Base-by-base conservation (phyloP, 2,888 invertebrate genomes). In the Anaspis maculata region DNA sequence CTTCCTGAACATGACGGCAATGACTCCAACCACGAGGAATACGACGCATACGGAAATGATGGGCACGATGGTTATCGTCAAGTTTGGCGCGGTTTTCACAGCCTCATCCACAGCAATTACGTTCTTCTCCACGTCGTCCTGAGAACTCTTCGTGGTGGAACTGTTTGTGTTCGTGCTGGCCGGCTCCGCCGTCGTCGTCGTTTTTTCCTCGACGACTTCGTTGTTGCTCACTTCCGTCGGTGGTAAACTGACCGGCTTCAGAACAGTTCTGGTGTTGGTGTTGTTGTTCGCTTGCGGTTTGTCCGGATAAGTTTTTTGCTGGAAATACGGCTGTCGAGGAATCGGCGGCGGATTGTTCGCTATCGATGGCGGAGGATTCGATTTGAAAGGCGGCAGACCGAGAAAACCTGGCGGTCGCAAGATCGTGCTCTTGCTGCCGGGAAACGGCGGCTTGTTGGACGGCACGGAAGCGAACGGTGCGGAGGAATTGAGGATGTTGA, bases 1-100 rank as follows among this genome's bases (percentile, higher is more conserved):
- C 55, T 76, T 80, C 48, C 83, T 77, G 45, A 83, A 78, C 34
- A 84, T 73, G 49, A 83, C 73, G 10, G 78, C 73, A 2, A 81
- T 74, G 25, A 74, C 71, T 12, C 77, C 79, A 3, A 80, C 76
- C 12, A 79, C 74, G 3, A 82, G 62, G 37, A 86, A 76, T 27
- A 88, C 68, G 3, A 73, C 78, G 48, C 77, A 77, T 27, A 85
- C 75, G 6, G 80, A 78, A 13, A 80, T 69, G 28, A 86, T 67
- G 2, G 86, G 83, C 48, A 86, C 74, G 28, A 86, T 66, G 25
- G 83, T 79, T 42, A 77, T 67, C 24, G 79, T 69, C 25, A 80
- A 62, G 44, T 78, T 76, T 30, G 66, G 68, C 1, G 62, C 58
- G 9, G 68, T 54, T 42, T 68, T 67, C 3, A 70, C 65, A 19